Percentiles rank a stretch among this genome's conserved stretches.
Conservation (phyloP, 2,888 invertebrate species). For the Epinotia ramella region DNA sequence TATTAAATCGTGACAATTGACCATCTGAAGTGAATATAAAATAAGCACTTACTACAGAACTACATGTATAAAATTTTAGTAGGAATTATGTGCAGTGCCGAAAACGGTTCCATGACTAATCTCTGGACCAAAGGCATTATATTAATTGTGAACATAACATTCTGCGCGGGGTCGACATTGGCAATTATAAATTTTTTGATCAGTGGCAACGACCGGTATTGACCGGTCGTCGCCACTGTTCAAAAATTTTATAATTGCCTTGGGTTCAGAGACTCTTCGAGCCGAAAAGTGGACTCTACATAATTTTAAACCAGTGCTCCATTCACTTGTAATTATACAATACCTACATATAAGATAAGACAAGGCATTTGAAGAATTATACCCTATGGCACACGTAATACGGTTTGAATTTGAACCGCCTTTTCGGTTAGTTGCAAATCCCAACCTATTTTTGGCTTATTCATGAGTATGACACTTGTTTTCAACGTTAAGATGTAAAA, state of each 20-base stretch:
- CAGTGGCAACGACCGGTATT: no score
- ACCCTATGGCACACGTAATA: constrained; percentile 29
- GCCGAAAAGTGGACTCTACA: background rate
- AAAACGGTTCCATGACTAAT: background rate
- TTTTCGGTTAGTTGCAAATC: background rate
- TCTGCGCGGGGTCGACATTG: no score
- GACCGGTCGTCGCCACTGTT: background rate
- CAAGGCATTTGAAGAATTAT: background rate
- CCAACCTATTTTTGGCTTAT: constrained; percentile 11
- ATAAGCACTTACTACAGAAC: background rate
- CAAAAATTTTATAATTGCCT: background rate
- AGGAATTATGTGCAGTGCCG: background rate
- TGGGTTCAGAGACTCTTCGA: no score
- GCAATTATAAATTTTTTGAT: no score
- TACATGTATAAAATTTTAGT: background rate
- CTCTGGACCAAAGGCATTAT: background rate
- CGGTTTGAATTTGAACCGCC: background rate
- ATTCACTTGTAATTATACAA: no score
- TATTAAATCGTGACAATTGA: background rate
- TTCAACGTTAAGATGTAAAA: background rate
- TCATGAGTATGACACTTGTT: constrained; percentile 12
- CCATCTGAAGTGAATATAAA: constrained; percentile 8
- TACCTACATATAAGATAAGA: background rate
- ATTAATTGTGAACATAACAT: no score
- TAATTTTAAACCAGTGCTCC: background rate